These are phyloP conservation scores for Perca fluviatilis DNA, from an alignment of 2,113 vertebrate genomes.

Conservation along the genomic window DNA sequence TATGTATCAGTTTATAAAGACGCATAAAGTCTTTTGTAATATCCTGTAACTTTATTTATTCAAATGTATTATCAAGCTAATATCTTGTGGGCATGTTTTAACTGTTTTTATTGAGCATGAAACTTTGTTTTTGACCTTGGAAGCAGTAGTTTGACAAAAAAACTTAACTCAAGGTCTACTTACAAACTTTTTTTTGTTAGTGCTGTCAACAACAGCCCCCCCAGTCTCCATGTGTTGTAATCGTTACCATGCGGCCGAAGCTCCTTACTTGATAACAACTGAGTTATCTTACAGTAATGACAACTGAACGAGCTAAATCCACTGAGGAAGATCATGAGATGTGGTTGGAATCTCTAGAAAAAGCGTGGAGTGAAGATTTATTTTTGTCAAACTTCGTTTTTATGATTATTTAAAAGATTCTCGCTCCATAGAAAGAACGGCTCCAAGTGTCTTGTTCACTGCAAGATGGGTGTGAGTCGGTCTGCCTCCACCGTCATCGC, in stretches of 20 bases:
- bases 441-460: constrained; percentile 98
- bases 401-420: neutral
- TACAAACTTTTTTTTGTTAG: neutral
- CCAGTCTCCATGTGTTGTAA: neutral
- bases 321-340: neutral
- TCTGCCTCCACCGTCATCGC: constrained; percentile 97
- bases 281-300: neutral
- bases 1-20: constrained; percentile 6
- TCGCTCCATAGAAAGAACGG: constrained; percentile 88
- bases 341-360: neutral
- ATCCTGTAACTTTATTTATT: neutral
- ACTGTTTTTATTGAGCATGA: neutral
- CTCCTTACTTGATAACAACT: neutral
- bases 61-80: neutral
- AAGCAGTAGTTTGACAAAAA: neutral
- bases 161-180: neutral
- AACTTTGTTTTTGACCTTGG: neutral
- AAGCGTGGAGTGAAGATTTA: neutral
- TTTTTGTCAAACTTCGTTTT: neutral
- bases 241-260: neutral
- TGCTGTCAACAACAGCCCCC: neutral
- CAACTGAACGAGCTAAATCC: neutral
- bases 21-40: neutral
- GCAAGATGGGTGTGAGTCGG: constrained; percentile 98
- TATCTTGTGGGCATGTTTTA: neutral